Percentiles rank a stretch among this genome's conserved stretches.
These are phyloP conservation scores for Melipona quadrifasciata DNA, from an alignment of 1,140 invertebrate species.

Conservation along the genomic window DNA sequence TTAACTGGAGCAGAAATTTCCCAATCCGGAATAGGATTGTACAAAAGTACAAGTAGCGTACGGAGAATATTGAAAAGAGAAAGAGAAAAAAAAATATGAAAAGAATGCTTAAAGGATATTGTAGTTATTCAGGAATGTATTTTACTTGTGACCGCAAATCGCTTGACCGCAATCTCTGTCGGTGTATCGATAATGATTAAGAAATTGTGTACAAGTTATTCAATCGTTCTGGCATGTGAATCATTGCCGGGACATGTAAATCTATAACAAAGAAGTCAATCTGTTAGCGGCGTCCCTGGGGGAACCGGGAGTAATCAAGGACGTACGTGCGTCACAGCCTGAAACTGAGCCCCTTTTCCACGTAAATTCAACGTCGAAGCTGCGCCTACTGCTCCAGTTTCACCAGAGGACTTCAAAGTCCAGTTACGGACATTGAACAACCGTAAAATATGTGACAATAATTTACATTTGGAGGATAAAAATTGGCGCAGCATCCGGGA, in stretches of 20 bases:
- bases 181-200: slow-evolving; percentile 29
- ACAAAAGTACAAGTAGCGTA: too few relatives aligned
- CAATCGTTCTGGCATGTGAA: slow-evolving; percentile 28
- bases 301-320: background rate
- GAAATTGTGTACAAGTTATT: slow-evolving; percentile 40
- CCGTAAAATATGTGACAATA: background rate
- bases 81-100: too few relatives aligned
- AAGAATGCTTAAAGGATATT: slow-evolving; percentile 21
- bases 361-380: background rate
- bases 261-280: slow-evolving; percentile 29
- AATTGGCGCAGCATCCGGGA: too few relatives aligned
- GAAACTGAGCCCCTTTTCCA: slow-evolving; percentile 5
- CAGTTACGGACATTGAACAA: too few relatives aligned
- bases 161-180: slow-evolving; percentile 37
- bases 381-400: slow-evolving; percentile 3
- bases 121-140: slow-evolving; percentile 36
- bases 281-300: background rate
- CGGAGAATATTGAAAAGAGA: too few relatives aligned
- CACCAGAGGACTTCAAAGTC: background rate
- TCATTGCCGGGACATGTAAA: slow-evolving; percentile 34
- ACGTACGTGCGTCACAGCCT: background rate
- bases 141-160: slow-evolving; percentile 36
- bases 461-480: too few relatives aligned
- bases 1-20: background rate
- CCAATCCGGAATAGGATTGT: background rate